A percentile compares a stretch with the other conserved stretches of the same genome.
phyloP scores from a whole-genome alignment of 2,113 vertebrate genomes.

The Chunga burmeisteri region DNA sequence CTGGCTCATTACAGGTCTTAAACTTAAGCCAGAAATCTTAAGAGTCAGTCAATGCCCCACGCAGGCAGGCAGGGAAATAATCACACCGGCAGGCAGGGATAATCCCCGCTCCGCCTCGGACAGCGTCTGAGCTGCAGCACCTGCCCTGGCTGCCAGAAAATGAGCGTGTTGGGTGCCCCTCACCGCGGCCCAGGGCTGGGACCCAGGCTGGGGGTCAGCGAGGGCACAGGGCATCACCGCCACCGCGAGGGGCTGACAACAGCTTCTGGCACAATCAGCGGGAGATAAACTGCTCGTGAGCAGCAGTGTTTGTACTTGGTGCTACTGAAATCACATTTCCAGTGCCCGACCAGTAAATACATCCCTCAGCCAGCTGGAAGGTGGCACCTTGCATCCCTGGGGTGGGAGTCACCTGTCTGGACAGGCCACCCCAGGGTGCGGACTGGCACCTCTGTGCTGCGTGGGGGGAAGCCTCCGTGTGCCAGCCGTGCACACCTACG shows the following conservation, averaged over 20 bases:
- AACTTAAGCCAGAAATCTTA: not conserved
- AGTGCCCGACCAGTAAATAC: not conserved
- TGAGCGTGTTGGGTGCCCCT: not conserved
- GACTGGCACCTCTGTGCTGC: not conserved
- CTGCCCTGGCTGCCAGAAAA: conserved; percentile 21
- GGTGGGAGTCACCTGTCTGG: not conserved
- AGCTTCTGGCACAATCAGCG: conserved; percentile 21
- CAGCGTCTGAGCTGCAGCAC: not conserved
- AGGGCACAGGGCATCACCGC: conserved; percentile 42
- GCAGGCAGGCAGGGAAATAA: not conserved
- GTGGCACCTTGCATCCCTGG: not conserved
- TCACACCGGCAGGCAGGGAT: not conserved
- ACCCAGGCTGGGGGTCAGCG: conserved; percentile 2
- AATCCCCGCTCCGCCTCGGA: not conserved
- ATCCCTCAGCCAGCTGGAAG: not conserved
- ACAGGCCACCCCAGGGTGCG: not conserved
- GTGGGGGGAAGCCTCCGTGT: not conserved
- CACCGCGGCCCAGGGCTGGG: not conserved
- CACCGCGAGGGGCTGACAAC: conserved; percentile 43
- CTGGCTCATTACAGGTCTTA: not conserved
- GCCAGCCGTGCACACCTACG: not conserved
- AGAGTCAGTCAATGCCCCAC: not conserved
- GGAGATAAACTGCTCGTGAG: not conserved
- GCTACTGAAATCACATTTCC: not conserved
- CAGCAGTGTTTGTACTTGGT: not conserved